Conservation (phyloP, 2,113 vertebrate genomes). For the Mohoua ochrocephala region DNA sequence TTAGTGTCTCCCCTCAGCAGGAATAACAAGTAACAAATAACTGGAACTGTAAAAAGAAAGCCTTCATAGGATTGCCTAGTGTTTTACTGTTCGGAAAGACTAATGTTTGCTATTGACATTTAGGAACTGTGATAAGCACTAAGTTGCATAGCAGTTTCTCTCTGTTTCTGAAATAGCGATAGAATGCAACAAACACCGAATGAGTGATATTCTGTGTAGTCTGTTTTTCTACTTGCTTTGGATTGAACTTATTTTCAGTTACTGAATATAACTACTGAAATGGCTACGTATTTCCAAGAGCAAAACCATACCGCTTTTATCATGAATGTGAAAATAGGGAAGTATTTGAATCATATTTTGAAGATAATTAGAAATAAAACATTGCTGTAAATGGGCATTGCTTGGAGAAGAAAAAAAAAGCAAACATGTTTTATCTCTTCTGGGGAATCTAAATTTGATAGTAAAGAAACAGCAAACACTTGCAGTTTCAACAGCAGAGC, state of each 20-base stretch:
- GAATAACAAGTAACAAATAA: not conserved
- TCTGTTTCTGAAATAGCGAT: not conserved
- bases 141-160: not conserved
- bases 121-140: not conserved
- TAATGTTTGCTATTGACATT: not conserved
- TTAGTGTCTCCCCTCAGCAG: not conserved
- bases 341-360: not conserved
- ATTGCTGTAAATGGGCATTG: not conserved
- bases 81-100: not conserved
- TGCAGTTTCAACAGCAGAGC: not conserved
- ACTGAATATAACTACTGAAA: not conserved
- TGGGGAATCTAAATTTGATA: not conserved
- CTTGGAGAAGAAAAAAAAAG: not conserved
- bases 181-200: not conserved
- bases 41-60: not conserved
- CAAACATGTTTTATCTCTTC: not conserved
- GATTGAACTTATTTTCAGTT: not conserved
- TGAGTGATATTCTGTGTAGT: not conserved
- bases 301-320: not conserved
- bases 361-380: not conserved
- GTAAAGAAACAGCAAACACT: not conserved
- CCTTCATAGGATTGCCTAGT: not conserved
- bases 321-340: not conserved
- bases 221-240: not conserved
- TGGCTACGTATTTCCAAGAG: not conserved